Percentiles rank a stretch among this genome's conserved stretches.
Evolutionary conservation across 2,113 vertebrate genomes (phyloP).

Genomic region (Chamaea fasciata): DNA sequence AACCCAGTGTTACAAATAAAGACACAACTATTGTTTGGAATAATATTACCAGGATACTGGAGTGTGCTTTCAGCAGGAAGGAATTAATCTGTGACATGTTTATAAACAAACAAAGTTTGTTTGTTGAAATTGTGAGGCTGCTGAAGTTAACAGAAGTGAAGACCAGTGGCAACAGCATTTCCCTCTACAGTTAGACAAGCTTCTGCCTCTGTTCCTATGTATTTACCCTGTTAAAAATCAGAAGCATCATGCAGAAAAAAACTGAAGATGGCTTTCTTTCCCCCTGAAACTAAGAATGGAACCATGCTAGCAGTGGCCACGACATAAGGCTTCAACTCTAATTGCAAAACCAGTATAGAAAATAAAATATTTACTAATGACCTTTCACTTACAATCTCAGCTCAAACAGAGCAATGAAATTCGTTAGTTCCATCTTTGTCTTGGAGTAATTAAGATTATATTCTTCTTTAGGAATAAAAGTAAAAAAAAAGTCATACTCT

Average conservation of each 20-base stretch:
- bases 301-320: not conserved
- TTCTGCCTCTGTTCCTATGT: not conserved
- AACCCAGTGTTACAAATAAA: not conserved
- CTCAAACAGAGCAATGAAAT: not conserved
- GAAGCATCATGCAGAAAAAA: not conserved
- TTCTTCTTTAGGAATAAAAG: not conserved
- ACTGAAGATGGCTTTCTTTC: not conserved
- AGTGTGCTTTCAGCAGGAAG: not conserved
- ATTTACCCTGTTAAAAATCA: not conserved
- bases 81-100: not conserved
- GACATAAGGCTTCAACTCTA: not conserved
- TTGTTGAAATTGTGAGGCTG: not conserved
- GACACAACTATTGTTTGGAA: not conserved
- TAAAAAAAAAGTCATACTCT: not conserved
- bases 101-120: not conserved
- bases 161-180: not conserved
- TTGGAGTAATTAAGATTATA: constrained; percentile 22
- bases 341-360: not conserved
- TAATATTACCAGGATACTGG: not conserved
- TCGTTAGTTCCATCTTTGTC: not conserved
- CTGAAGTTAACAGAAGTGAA: not conserved
- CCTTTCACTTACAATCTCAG: not conserved
- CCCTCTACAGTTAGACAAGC: not conserved
- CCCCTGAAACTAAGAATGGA: not conserved
- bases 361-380: not conserved